Base-by-base conservation (phyloP, 2,888 invertebrate genomes). In the Agonopterix heracliana region DNA sequence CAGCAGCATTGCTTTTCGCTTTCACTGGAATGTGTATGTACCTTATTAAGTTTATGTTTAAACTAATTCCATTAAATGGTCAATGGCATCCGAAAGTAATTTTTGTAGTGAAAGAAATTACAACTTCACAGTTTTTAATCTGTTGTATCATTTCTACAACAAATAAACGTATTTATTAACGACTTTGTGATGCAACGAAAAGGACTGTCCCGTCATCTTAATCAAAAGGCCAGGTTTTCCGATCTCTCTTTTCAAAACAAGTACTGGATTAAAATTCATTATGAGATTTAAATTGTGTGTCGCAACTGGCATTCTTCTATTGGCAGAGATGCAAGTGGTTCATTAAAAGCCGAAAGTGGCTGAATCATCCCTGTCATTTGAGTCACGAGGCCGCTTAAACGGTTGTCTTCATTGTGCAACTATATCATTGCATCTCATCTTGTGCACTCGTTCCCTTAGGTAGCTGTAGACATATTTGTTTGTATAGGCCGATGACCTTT, bases 21-120 rank as follows among this genome's bases (percentile, higher is more conserved):
- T 85, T 85, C 82, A 78, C 83, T 76, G 61, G 54, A 61, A 64
- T 71, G 71, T 78, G 74, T 71, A 61, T 12, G 62, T 64, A 64
- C 61, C 51, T 53, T 66, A 62, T 63, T 64, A 56, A 49, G 60
- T 63, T 63, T 63, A 64, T 61, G 61, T 61, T 64, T 48, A 52
- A 52, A 46, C 49, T 46, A 49, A 52, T 49, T 52, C 45, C 41
- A 44, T 52, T 45, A 47, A 42, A 12, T 17, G 46, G 46, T 44
- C 49, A 49, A 36, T 26, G 41, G 36, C 41, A 44, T 42, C 38
- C 12, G 41, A 41, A 9, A 17, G 35, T 34, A 49, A 43, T 3
- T 35, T 36, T 9, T 35, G 26, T 47, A 48, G 13, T 47, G 43
- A 43, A 36, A 36, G 11, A 45, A 7, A 45, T 45, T 45, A n/a